Evolutionary conservation across 2,797 vertebrate genomes (phyloP).

Genomic region (Synaphobranchus kaupii): DNA sequence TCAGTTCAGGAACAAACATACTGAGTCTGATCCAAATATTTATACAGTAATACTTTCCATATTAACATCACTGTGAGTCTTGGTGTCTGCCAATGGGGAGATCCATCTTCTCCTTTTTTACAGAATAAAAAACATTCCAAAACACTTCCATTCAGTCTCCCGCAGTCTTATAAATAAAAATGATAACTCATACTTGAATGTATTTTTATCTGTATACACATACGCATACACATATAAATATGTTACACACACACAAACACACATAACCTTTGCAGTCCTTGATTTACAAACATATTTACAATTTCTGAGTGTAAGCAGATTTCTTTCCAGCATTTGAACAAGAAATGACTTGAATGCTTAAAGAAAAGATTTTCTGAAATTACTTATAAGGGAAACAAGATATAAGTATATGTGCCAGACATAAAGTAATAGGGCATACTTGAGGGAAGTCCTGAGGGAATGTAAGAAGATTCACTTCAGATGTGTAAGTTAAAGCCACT

Average conservation of each 20-base stretch:
- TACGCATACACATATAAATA: slow-evolving; percentile 41
- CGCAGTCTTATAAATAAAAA: slow-evolving; percentile 47
- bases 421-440: slow-evolving; percentile 34
- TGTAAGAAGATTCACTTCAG: slow-evolving; percentile 39
- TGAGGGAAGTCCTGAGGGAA: slow-evolving; percentile 42
- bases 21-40: background rate
- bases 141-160: slow-evolving; percentile 30
- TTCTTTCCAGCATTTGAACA: slow-evolving; percentile 55
- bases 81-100: background rate
- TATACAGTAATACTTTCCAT: slow-evolving; percentile 17
- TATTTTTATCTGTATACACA: slow-evolving; percentile 47
- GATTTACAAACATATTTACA: slow-evolving; percentile 61
- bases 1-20: slow-evolving; percentile 11
- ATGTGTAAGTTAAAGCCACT: slow-evolving; percentile 26
- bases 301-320: slow-evolving; percentile 42
- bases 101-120: background rate
- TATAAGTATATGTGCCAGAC: slow-evolving; percentile 38
- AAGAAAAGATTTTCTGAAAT: slow-evolving; percentile 23
- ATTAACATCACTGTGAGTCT: slow-evolving; percentile 9
- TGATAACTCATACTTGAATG: slow-evolving; percentile 41
- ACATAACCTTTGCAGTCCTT: slow-evolving; percentile 32
- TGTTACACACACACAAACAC: slow-evolving; percentile 33
- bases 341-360: slow-evolving; percentile 36
- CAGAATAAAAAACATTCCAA: slow-evolving; percentile 28
- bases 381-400: slow-evolving; percentile 20